Evolutionary conservation across 2,113 vertebrate genomes (phyloP).

Genomic region (Cercopithecus mona): DNA sequence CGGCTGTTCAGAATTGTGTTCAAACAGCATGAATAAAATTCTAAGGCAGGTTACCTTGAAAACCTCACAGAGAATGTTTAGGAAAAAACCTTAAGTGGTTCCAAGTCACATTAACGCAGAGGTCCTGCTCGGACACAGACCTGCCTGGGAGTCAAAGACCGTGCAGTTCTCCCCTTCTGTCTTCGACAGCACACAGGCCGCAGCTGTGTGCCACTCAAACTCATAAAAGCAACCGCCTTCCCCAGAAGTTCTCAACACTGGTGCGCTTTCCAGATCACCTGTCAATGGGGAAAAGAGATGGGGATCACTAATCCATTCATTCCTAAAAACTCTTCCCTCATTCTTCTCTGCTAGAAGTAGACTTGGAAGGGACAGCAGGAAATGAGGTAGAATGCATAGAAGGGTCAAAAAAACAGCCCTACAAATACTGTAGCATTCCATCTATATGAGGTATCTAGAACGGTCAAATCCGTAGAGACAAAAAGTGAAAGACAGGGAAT

Average conservation of each 20-base stretch:
- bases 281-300: neutral
- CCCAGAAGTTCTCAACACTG: conserved; percentile 85
- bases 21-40: neutral
- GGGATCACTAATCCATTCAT: neutral
- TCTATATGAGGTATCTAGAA: neutral
- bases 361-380: neutral
- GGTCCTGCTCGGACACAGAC: conserved; percentile 79
- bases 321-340: neutral
- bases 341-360: neutral
- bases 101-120: no score
- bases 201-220: conserved; percentile 94
- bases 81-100: neutral
- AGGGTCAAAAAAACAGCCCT: neutral
- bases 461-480: fast-evolving
- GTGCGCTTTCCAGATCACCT: conserved; percentile 94
- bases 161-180: conserved; percentile 91
- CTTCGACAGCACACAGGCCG: conserved; percentile 93
- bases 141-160: conserved; percentile 92
- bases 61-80: neutral
- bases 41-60: neutral
- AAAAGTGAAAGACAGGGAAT: fast-evolving
- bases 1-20: no score
- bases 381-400: neutral
- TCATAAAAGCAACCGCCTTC: conserved; percentile 86
- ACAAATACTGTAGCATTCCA: fast-evolving